Evolutionary conservation across 2,888 invertebrate genomes (phyloP).

Genomic region (Lamellibrachia satsuma): DNA sequence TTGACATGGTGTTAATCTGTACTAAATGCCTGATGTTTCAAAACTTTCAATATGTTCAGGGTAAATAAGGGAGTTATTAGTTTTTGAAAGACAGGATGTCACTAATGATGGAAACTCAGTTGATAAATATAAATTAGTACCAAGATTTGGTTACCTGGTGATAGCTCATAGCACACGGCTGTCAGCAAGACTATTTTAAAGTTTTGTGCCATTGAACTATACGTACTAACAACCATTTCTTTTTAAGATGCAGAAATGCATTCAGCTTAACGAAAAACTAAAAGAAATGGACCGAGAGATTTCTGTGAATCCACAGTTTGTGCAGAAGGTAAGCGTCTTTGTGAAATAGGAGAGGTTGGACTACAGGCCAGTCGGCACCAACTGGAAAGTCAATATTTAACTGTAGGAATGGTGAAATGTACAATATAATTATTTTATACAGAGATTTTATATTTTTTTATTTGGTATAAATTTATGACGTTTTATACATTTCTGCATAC

Average conservation of each 20-base stretch:
- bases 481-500: too few relatives aligned
- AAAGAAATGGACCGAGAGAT: slow-evolving; percentile 94
- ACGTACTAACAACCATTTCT: not conserved
- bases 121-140: too few relatives aligned
- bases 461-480: too few relatives aligned
- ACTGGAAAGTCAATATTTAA: too few relatives aligned
- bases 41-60: not conserved
- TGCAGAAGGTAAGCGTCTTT: slow-evolving; percentile 68
- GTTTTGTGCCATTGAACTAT: not conserved
- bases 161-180: not conserved
- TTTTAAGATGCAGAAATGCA: slow-evolving; percentile 70
- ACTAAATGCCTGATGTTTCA: not conserved
- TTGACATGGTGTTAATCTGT: too few relatives aligned
- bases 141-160: too few relatives aligned
- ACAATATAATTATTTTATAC: too few relatives aligned
- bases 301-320: slow-evolving; percentile 84
- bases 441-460: too few relatives aligned
- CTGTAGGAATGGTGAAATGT: too few relatives aligned
- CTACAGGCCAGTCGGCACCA: too few relatives aligned
- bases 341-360: too few relatives aligned
- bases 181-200: not conserved
- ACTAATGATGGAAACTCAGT: not conserved
- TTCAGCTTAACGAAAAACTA: slow-evolving; percentile 87
- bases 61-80: not conserved
- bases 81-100: not conserved